These are phyloP conservation scores for Poliocrania exsul DNA, from an alignment of 2,797 vertebrate genomes.

Conservation along the genomic window DNA sequence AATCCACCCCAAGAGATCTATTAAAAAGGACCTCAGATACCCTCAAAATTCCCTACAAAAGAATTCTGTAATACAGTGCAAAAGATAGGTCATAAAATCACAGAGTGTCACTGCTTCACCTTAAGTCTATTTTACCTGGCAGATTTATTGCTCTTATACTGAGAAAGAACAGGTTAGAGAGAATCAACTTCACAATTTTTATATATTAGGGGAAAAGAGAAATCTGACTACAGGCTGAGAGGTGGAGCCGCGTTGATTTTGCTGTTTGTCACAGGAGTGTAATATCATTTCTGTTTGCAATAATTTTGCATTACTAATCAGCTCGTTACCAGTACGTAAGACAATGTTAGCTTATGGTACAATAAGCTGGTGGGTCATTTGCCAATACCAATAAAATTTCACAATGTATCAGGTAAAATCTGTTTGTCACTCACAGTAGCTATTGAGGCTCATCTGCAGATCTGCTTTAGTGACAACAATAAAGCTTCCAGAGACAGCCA, in stretches of 20 bases:
- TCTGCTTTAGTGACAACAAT: background rate
- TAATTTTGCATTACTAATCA: conserved; percentile 70
- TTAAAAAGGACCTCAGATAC: background rate
- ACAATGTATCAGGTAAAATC: background rate
- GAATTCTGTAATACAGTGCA: background rate
- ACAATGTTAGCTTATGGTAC: conserved; percentile 36
- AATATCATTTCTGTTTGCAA: conserved; percentile 39
- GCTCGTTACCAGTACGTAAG: conserved; percentile 52
- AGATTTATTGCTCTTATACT: background rate
- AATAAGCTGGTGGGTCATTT: conserved; percentile 43
- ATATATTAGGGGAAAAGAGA: background rate
- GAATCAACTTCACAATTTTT: background rate
- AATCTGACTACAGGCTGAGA: background rate
- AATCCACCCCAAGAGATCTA: background rate
- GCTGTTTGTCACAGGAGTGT: background rate
- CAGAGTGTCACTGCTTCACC: background rate
- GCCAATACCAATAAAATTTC: conserved; percentile 21
- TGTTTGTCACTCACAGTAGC: background rate
- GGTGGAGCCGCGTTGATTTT: background rate
- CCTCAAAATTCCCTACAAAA: background rate
- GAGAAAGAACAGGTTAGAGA: background rate
- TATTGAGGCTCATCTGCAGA: background rate
- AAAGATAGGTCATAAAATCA: background rate
- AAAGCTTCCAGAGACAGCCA: background rate
- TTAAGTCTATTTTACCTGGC: background rate